Conservation (phyloP, 2,797 vertebrate genomes). For the Lemur catta region DNA sequence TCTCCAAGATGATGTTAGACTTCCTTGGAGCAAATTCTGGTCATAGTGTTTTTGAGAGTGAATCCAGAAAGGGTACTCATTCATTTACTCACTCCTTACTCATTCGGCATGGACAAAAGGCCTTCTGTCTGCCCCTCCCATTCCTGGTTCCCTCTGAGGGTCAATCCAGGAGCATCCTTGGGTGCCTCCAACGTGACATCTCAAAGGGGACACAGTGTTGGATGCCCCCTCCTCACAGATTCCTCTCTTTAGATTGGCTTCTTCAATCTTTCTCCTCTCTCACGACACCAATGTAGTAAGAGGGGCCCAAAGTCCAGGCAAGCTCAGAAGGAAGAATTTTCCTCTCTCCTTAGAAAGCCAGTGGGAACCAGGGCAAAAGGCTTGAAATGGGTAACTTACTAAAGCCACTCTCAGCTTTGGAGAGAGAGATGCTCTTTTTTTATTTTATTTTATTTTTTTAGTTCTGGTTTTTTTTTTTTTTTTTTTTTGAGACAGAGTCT, state of each 20-base stretch:
- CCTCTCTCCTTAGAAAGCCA: background rate
- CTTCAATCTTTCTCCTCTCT: background rate
- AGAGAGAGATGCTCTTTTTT: background rate
- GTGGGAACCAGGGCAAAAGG: background rate
- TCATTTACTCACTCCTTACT: background rate
- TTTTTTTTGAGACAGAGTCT: too few species aligned
- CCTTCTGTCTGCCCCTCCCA: background rate
- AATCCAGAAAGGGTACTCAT: background rate
- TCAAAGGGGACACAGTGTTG: background rate
- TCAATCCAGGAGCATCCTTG: background rate
- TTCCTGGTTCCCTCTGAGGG: background rate
- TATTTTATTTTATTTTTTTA: too few species aligned
- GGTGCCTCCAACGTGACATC: background rate
- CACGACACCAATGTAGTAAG: background rate
- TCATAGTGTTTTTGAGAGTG: background rate
- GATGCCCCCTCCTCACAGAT: background rate
- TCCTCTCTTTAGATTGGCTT: background rate
- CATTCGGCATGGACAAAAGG: background rate
- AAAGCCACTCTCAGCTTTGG: background rate
- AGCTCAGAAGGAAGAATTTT: background rate
- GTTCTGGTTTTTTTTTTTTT: too few species aligned
- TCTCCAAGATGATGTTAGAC: slow-evolving; percentile 10
- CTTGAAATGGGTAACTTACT: background rate
- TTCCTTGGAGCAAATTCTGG: background rate
- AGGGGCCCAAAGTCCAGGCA: background rate